Evolutionary conservation across 1,140 invertebrate genomes (phyloP), one percentile per base, ranked within the genome.

Genomic region (Aphidius ervi): DNA sequence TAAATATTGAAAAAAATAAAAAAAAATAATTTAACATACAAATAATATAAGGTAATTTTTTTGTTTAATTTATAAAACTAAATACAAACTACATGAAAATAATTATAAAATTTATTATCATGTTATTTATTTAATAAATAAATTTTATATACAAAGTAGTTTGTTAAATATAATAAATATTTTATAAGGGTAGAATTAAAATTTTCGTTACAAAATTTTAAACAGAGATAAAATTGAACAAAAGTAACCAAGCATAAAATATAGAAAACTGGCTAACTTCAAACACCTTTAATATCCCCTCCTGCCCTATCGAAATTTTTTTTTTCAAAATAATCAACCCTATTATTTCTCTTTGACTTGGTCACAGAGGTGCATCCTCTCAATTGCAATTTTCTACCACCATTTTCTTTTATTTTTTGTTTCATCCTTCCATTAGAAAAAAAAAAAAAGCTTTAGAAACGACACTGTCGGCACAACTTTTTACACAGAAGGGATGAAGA

Each of bases 221-320:
- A 5, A 6, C 9, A 48, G 5, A 42, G 52, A 40, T 7, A 54
- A 41, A 54, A 54, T 41, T 41, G 20, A 42, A 42, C 52, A 40
- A 54, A 54, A 54, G 40, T 10, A 54, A 54, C 40, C 52, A 42
- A 54, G 10, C 39, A 54, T 10, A 39, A 40, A 40, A 54, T 54
- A 54, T 41, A 54, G 42, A 40, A 9, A 54, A n/a, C 3, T n/a
- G 37, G 5, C 42, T 42, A 42, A 54, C 4, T 31, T 31, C 23
- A 31, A 31, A 31, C 23, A 31, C 23, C 4, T 31, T 31, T 4
- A 31, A 31, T 16, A 16, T 31, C 23, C 4, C 1, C 4, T 31
- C 23, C 2, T 31, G 4, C 4, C 23, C 23, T 31, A 31, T 4
- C 23, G 4, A 31, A 31, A 31, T 31, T 31, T 31, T 31, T 31